A percentile compares a stretch with the other conserved stretches of the same genome.
phyloP scores from a whole-genome alignment of 2,888 invertebrate species.

The Aphidoletes aphidimyza region DNA sequence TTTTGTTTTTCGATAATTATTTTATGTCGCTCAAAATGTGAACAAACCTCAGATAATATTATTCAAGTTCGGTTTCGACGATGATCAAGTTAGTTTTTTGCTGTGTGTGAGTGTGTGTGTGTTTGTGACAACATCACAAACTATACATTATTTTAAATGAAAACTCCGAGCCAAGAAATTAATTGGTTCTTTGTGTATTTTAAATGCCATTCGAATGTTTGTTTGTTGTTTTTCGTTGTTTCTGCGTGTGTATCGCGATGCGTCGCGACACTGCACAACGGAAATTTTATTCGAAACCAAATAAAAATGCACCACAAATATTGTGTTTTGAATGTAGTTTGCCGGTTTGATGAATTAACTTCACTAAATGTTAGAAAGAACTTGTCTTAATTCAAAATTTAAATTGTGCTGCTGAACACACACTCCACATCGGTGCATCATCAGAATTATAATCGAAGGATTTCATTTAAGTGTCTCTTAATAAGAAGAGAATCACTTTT shows the following conservation, averaged over 20 bases:
- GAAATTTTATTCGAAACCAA: too few species aligned
- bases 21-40: constrained; percentile 47
- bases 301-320: not conserved
- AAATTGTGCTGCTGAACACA: too few species aligned
- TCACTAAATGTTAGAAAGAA: not conserved
- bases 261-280: constrained; percentile 9
- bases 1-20: constrained; percentile 53
- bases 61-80: constrained; percentile 39
- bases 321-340: constrained; percentile 1
- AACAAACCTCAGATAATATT: constrained; percentile 8
- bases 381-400: constrained; percentile 1
- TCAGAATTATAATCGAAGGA: constrained; percentile 32
- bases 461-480: too few species aligned
- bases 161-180: constrained; percentile 30
- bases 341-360: not conserved
- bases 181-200: constrained; percentile 47
- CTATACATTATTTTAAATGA: not conserved
- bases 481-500: not conserved
- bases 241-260: not conserved
- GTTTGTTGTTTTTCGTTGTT: not conserved
- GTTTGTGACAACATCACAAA: not conserved
- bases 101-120: not conserved
- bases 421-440: too few species aligned
- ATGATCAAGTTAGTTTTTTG: constrained; percentile 24
- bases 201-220: not conserved